Conservation (phyloP, 2,888 invertebrate species). For the Abscondita cerata region DNA sequence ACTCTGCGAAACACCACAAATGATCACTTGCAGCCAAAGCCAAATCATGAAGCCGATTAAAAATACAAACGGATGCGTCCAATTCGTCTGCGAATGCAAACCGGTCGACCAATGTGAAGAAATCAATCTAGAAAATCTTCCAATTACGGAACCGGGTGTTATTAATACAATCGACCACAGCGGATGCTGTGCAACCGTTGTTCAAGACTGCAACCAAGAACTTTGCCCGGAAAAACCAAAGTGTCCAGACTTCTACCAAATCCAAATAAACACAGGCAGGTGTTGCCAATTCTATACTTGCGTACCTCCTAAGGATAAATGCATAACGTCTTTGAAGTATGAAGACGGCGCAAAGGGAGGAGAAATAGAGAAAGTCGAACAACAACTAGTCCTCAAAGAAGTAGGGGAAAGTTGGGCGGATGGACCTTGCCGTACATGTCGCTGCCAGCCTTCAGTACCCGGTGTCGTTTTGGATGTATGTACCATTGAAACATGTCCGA, state of each 20-base stretch:
- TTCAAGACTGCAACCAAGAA: constrained; percentile 67
- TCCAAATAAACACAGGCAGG: constrained; percentile 50
- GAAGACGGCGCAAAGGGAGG: constrained; percentile 64
- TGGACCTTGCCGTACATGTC: constrained; percentile 73
- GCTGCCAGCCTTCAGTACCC: constrained; percentile 59
- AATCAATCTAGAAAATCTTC: constrained; percentile 54
- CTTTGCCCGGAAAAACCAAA: constrained; percentile 67
- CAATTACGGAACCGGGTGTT: constrained; percentile 65
- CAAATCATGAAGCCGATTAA: constrained; percentile 74
- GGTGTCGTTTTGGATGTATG: constrained; percentile 59
- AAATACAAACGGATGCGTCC: constrained; percentile 71
- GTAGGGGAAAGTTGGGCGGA: constrained; percentile 71
- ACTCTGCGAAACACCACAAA: constrained; percentile 68
- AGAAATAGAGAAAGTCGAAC: constrained; percentile 58
- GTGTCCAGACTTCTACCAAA: constrained; percentile 67
- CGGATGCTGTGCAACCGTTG: constrained; percentile 75
- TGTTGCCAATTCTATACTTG: constrained; percentile 76
- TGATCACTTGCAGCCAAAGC: constrained; percentile 73
- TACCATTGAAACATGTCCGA: constrained; percentile 62
- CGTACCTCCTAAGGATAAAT: constrained; percentile 69
- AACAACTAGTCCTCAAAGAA: constrained; percentile 63
- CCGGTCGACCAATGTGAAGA: constrained; percentile 72
- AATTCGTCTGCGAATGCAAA: constrained; percentile 80
- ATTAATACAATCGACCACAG: constrained; percentile 63
- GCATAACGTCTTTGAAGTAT: constrained; percentile 67